Evolutionary conservation across 2,113 vertebrate genomes (phyloP).

Genomic region (Suricata suricatta): DNA sequence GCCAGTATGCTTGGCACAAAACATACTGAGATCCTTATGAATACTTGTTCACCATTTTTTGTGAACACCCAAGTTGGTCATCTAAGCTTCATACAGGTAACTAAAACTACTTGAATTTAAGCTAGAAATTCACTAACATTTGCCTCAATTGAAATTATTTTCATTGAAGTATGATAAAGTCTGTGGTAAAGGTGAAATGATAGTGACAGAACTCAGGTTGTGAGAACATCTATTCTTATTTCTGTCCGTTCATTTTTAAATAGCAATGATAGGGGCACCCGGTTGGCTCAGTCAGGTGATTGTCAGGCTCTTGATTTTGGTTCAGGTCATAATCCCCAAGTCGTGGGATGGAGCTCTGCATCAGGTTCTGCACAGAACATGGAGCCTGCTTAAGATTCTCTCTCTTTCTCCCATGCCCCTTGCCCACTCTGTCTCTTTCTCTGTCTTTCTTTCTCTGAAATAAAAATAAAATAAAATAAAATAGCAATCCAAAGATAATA

Average conservation of each 20-base stretch:
- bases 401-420: no score
- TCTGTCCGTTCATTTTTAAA: not conserved
- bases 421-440: no score
- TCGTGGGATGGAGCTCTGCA: no score
- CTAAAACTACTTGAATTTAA: not conserved
- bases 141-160: not conserved
- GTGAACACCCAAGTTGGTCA: not conserved
- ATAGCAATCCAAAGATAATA: not conserved
- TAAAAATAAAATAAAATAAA: no score
- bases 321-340: no score
- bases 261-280: not conserved
- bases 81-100: not conserved
- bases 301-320: no score
- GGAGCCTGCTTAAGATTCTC: no score
- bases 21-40: not conserved
- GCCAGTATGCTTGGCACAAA: not conserved
- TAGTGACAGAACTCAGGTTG: not conserved
- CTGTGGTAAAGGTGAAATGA: not conserved
- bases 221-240: not conserved
- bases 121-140: not conserved
- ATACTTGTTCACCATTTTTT: not conserved
- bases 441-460: no score
- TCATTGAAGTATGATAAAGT: not conserved
- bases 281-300: no score
- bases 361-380: no score